phyloP scores from a whole-genome alignment of 2,797 vertebrate species.

The Chrosomus eos region DNA sequence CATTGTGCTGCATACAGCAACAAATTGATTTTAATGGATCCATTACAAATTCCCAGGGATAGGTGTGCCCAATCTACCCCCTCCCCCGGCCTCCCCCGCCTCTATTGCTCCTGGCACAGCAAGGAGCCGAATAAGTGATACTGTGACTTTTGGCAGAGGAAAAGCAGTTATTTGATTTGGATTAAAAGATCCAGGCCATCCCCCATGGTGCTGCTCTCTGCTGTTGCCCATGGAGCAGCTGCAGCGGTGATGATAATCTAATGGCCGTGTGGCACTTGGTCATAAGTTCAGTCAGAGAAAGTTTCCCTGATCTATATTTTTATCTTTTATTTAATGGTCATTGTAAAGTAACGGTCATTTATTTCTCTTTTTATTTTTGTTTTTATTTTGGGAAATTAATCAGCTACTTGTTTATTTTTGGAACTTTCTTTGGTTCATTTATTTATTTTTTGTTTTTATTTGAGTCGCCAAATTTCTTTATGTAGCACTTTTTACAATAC shows the following conservation, averaged over 20 bases:
- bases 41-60: slow-evolving; percentile 47
- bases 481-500: background rate
- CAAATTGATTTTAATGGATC: slow-evolving; percentile 44
- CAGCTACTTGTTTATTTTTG: background rate
- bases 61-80: slow-evolving; percentile 4
- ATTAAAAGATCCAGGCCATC: slow-evolving; percentile 64
- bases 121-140: slow-evolving; percentile 67
- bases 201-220: slow-evolving; percentile 60
- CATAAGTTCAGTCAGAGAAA: background rate
- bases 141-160: slow-evolving; percentile 57
- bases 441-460: background rate
- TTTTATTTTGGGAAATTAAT: background rate
- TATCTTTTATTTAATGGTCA: background rate
- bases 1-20: background rate
- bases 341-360: background rate
- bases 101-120: slow-evolving; percentile 58
- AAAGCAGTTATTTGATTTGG: slow-evolving; percentile 69
- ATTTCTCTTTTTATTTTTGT: background rate
- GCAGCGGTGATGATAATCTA: slow-evolving; percentile 55
- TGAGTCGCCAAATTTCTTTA: background rate
- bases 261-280: slow-evolving; percentile 35
- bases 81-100: background rate
- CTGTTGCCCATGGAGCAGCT: slow-evolving; percentile 35
- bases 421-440: background rate
- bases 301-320: background rate